Evolutionary conservation across 2,888 invertebrate genomes (phyloP), one percentile per base, ranked within the genome.

Genomic region (Plebejus argus): DNA sequence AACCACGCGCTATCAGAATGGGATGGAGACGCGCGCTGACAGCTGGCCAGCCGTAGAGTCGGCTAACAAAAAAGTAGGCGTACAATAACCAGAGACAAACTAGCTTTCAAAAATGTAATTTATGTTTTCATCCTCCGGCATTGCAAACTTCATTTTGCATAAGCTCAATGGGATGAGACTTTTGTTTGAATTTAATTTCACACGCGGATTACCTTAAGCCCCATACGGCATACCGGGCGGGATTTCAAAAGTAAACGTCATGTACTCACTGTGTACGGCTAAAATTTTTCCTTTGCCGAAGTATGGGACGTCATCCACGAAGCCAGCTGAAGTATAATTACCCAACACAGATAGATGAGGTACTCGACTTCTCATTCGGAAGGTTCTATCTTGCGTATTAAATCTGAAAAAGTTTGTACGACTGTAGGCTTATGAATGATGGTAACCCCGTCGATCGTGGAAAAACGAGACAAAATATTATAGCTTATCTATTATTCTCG

Each of bases 161-260:
- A 61, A 61, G 61, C 28, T 28, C 45, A 49, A 74, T 49, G 74
- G 15, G 66, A 66, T 66, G 66, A 66, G 61, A 61, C 12, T 61
- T 23, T 61, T 66, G 66, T 66, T 66, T 66, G 23, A 66, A 66
- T 28, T 66, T 66, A 66, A 33, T 66, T 66, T 66, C 28, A 66
- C 66, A 28, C 18, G 66, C 28, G 66, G 66, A 66, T 66, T 66
- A 66, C 66, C 18, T 28, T 66, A 66, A 66, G 15, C 66, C 28
- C 28, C 28, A 12, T 66, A 10, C 28, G 28, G 66, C 28, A 12
- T 66, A 10, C 28, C 66, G 66, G 8, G 28, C 28, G 28, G 66
- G 28, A 7, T 23, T 61, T 23, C 61, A 23, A 33, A 66, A 66
- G 66, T 66, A 66, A 66, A 33, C 66, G n/a, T n/a, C n/a, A 66